A percentile compares a stretch with the other conserved stretches of the same genome.
Conservation (phyloP, 2,113 vertebrate species). For the Craseonycteris thonglongyai region DNA sequence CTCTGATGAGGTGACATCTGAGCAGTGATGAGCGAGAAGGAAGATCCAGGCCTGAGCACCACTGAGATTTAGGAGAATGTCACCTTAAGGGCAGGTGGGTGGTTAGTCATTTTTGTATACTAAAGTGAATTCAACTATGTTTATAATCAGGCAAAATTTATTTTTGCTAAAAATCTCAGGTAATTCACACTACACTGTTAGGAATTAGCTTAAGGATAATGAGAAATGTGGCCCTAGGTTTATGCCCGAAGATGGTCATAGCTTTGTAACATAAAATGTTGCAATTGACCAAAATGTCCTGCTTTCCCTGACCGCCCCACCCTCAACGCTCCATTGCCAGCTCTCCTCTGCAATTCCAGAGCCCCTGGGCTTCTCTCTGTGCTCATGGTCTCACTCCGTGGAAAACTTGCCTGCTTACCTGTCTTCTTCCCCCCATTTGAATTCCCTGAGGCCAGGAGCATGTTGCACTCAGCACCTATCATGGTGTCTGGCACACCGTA, state of each 20-base stretch:
- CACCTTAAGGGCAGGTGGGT: not conserved
- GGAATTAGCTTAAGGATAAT: not conserved
- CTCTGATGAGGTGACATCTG: not conserved
- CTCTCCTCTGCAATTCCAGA: not conserved
- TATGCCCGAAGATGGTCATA: not conserved
- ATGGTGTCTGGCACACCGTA: not conserved
- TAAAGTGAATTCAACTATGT: not conserved
- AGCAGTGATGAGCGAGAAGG: not conserved
- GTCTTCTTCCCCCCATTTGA: not conserved
- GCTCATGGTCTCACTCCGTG: not conserved
- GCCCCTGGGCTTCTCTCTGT: not conserved
- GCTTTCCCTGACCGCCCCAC: not conserved
- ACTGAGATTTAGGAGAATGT: not conserved
- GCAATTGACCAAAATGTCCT: not conserved
- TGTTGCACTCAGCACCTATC: not conserved
- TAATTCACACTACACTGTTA: not conserved
- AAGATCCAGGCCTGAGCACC: not conserved
- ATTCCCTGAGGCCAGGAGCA: not conserved
- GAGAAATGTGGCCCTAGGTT: not conserved
- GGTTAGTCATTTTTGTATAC: not conserved
- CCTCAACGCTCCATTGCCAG: not conserved
- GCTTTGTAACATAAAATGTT: not conserved
- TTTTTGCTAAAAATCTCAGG: slow-evolving; percentile 7
- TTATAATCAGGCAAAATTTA: not conserved
- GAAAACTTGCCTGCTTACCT: not conserved